Percentiles rank a stretch among this genome's conserved stretches.
These are phyloP conservation scores for Limnothrissa miodon DNA, from an alignment of 2,113 vertebrate species.

Conservation along the genomic window DNA sequence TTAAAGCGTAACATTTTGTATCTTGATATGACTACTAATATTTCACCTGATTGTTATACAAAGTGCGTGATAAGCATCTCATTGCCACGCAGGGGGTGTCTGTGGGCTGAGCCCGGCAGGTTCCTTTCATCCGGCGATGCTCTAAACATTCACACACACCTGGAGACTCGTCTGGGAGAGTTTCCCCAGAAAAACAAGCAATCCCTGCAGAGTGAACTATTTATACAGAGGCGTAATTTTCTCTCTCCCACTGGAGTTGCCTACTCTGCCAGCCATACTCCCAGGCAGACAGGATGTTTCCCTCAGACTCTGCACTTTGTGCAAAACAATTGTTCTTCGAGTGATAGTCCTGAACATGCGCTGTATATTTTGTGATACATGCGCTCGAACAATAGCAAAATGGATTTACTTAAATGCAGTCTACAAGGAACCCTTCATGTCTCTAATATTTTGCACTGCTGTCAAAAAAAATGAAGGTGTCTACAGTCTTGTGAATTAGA, in stretches of 20 bases:
- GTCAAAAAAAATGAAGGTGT: background rate
- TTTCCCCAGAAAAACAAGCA: background rate
- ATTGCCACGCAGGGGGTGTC: background rate
- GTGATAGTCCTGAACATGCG: background rate
- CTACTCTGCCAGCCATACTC: background rate
- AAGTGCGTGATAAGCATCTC: background rate
- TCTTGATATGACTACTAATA: background rate
- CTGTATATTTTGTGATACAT: background rate
- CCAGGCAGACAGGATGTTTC: background rate
- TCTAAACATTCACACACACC: background rate
- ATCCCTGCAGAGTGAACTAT: background rate
- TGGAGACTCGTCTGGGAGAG: background rate
- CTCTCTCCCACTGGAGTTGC: background rate
- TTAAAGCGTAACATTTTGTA: background rate
- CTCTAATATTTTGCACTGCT: background rate
- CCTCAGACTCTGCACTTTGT: background rate
- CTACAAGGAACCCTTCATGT: background rate
- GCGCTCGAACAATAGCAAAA: background rate
- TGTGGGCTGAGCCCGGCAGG: background rate
- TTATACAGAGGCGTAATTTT: background rate
- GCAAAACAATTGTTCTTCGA: background rate
- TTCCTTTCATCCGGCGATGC: background rate
- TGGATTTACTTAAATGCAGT: background rate
- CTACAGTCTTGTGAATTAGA: too few species aligned
- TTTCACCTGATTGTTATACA: background rate